Evolutionary conservation across 2,888 invertebrate genomes (phyloP).

Genomic region (Cartodere bifasciata): DNA sequence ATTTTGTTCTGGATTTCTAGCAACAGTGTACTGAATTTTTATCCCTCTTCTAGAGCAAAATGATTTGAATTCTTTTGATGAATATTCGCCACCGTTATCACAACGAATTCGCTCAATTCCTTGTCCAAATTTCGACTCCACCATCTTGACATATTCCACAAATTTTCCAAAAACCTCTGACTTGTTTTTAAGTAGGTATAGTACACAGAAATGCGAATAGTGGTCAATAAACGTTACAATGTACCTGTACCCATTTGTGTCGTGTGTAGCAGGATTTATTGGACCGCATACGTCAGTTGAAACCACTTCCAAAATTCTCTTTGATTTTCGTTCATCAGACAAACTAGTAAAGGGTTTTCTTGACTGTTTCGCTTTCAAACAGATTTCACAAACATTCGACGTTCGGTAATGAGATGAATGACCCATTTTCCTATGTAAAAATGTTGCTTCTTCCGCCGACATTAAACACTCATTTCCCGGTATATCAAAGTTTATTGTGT

Average conservation of each 20-base stretch:
- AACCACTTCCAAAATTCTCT: slow-evolving; percentile 3
- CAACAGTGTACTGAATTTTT: slow-evolving; percentile 15
- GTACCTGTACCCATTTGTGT: slow-evolving; percentile 17
- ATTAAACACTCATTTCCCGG: slow-evolving; percentile 5
- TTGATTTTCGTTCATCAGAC: slow-evolving; percentile 6
- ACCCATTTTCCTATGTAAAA: slow-evolving; percentile 17
- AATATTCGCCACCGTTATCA: slow-evolving; percentile 20
- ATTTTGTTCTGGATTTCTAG: slow-evolving; percentile 20
- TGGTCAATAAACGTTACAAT: slow-evolving; percentile 19
- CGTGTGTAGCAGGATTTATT: slow-evolving; percentile 5
- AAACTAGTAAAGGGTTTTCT: slow-evolving; percentile 7
- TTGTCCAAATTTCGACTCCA: slow-evolving; percentile 10
- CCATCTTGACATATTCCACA: slow-evolving; percentile 14
- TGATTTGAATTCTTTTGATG: slow-evolving; percentile 12
- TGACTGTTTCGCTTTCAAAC: slow-evolving; percentile 6
- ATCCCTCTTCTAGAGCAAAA: slow-evolving; percentile 16
- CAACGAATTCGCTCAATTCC: slow-evolving; percentile 16
- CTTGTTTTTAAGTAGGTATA: slow-evolving; percentile 18
- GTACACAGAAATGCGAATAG: slow-evolving; percentile 15
- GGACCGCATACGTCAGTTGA: slow-evolving; percentile 9
- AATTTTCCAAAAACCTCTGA: slow-evolving; percentile 17
- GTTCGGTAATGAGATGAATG: slow-evolving; percentile 16
- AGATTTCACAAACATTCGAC: slow-evolving; percentile 6
- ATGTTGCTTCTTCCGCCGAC: slow-evolving; percentile 3
- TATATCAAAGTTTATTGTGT: too few relatives aligned